Base-by-base conservation (phyloP, 2,888 invertebrate genomes). In the Microctonus hyperodae region DNA sequence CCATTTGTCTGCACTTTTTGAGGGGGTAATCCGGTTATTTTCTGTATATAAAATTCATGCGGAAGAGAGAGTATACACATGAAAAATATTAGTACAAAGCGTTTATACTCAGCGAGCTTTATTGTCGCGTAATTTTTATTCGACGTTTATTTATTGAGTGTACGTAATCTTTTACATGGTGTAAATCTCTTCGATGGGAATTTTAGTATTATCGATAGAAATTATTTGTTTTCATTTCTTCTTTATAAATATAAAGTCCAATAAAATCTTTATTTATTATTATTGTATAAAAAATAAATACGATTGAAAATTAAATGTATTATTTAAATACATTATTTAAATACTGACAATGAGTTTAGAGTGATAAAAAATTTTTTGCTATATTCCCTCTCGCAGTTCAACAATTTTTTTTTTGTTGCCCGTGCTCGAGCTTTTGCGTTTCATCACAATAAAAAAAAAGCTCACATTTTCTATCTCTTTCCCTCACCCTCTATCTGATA, bases 1-100 rank as follows among this genome's bases (percentile, higher is more conserved):
- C 7, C 1, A 57, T 57, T 57, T 57, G 35, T 16, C n/a, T 11
- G 22, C 31, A 25, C 40, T 23, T 23, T 31, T 50, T 22, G 50
- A 50, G 40, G 44, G n/a, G 23, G 23, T 22, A 67, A 67, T 67
- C 67, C 57, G 50, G 62, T 57, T 66, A 66, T 66, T 62, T 61
- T 60, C 13, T 48, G 11, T 37, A 23, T 16, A 16, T 44, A 16
- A 44, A 44, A 44, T 44, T 4, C 16, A 16, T 44, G n/a, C 53
- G 48, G 31, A 37, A 44, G 35, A 48, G 28, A 22, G 33, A 22
- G 7, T 44, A 44, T 44, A 4, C 44, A 4, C 20, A 16, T 16
- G 16, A 7, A 44, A n/a, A n/a, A 44, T n/a, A 16, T 44, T 16
- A 16, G 44, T 5, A 56, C 28, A 28, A 50, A n/a, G 28, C 28